Evolutionary conservation across 2,888 invertebrate species (phyloP).

Genomic region (Mesorhabditis spiculigera): DNA sequence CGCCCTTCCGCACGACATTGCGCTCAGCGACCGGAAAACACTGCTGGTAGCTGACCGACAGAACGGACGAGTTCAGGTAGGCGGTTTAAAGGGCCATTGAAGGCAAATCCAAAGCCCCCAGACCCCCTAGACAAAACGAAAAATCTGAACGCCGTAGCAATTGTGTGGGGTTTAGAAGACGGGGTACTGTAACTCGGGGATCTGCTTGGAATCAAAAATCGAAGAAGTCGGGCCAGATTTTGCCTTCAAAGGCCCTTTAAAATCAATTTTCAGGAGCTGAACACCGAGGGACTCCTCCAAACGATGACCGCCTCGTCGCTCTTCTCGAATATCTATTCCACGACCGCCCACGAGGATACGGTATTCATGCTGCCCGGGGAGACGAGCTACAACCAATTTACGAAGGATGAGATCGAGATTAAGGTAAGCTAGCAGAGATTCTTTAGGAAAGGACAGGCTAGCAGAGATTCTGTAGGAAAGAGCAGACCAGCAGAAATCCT

Average conservation of each 20-base stretch:
- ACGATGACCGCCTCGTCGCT: constrained; percentile 19
- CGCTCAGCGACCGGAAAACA: constrained; percentile 59
- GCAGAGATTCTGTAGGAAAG: not conserved
- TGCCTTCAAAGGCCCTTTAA: no score
- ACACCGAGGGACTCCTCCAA: constrained; percentile 19
- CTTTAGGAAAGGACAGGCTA: no score
- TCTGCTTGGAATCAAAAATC: no score
- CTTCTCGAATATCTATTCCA: constrained; percentile 40
- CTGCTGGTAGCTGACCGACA: constrained; percentile 64
- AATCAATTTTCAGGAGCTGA: constrained; percentile 14
- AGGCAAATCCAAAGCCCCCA: not conserved
- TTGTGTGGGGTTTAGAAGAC: not conserved
- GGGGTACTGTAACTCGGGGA: not conserved
- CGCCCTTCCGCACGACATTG: constrained; percentile 62
- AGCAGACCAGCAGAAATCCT: not conserved
- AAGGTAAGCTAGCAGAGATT: not conserved
- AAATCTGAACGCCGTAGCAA: not conserved
- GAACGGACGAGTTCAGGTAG: constrained; percentile 65
- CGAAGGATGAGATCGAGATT: not conserved
- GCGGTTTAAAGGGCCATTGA: constrained; percentile 34
- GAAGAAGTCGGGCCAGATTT: no score
- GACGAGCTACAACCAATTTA: constrained; percentile 12
- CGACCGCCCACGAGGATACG: constrained; percentile 25
- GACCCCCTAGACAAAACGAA: no score
- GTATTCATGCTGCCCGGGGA: constrained; percentile 43